Evolutionary conservation across 2,888 invertebrate genomes (phyloP).

Genomic region (Pyrrhia umbra): DNA sequence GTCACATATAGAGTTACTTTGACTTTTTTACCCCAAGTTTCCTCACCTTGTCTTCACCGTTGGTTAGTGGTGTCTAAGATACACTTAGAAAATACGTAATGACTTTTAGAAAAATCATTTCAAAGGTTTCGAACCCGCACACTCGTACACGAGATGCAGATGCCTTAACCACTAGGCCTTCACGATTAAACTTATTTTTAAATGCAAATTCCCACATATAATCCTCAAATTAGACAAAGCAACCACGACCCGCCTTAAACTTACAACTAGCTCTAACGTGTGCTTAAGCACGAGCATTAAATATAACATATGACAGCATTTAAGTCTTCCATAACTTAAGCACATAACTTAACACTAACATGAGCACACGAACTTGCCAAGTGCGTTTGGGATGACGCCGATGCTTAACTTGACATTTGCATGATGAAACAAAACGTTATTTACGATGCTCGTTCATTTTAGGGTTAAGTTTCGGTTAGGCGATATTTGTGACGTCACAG

Average conservation of each 20-base stretch:
- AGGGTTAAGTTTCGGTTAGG: slow-evolving; percentile 38
- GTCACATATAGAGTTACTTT: too few relatives aligned
- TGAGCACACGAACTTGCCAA: slow-evolving; percentile 55
- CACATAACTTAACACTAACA: slow-evolving; percentile 55
- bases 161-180: too few relatives aligned
- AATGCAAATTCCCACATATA: background rate
- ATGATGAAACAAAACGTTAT: slow-evolving; percentile 59
- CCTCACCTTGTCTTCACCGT: too few relatives aligned
- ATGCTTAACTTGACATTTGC: slow-evolving; percentile 59
- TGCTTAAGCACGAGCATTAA: slow-evolving; percentile 39
- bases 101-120: too few relatives aligned
- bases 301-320: slow-evolving; percentile 59
- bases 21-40: too few relatives aligned
- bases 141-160: too few relatives aligned
- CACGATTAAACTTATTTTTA: too few relatives aligned
- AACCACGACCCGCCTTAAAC: slow-evolving; percentile 14
- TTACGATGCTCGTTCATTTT: slow-evolving; percentile 38
- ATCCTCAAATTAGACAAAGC: background rate
- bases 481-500: slow-evolving; percentile 34
- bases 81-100: too few relatives aligned
- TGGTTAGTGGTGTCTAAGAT: too few relatives aligned
- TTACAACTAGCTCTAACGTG: slow-evolving; percentile 12
- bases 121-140: too few relatives aligned
- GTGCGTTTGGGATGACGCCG: slow-evolving; percentile 47
- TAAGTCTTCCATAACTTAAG: slow-evolving; percentile 60